These are phyloP conservation scores for Falcunculus frontatus DNA, from an alignment of 2,113 vertebrate genomes.

Conservation along the genomic window DNA sequence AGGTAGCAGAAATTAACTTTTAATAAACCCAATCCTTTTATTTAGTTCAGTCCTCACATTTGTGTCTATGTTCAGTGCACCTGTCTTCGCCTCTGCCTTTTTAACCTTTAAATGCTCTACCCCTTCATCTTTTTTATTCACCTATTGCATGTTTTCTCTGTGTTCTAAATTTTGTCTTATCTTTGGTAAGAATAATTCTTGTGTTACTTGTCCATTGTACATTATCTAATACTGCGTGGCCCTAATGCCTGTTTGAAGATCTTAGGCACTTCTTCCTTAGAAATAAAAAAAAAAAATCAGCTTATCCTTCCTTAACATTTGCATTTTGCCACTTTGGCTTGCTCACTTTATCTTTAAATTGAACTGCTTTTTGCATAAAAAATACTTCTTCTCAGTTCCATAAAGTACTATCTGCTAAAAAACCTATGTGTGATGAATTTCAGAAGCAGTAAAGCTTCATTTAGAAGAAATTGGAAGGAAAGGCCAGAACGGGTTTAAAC, in stretches of 20 bases:
- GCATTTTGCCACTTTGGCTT: background rate
- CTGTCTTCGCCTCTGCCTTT: background rate
- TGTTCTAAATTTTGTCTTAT: background rate
- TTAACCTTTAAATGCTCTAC: background rate
- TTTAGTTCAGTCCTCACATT: background rate
- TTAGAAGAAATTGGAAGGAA: background rate
- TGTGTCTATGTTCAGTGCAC: background rate
- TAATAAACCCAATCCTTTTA: background rate
- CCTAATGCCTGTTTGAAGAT: background rate
- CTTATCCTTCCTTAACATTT: constrained; percentile 29
- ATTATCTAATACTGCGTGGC: background rate
- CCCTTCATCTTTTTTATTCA: background rate
- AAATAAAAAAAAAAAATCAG: background rate
- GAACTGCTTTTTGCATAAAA: background rate
- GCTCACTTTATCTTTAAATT: constrained; percentile 22
- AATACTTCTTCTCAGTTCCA: background rate
- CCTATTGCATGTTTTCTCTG: background rate
- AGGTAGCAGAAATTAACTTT: constrained; percentile 43
- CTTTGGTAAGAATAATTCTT: background rate
- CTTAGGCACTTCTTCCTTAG: background rate
- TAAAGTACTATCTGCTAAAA: background rate
- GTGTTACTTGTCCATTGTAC: background rate
- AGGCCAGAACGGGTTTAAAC: background rate
- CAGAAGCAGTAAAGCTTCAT: background rate
- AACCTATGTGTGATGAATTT: background rate